phyloP scores from a whole-genome alignment of 2,888 invertebrate genomes.

The Drosophila colorata region DNA sequence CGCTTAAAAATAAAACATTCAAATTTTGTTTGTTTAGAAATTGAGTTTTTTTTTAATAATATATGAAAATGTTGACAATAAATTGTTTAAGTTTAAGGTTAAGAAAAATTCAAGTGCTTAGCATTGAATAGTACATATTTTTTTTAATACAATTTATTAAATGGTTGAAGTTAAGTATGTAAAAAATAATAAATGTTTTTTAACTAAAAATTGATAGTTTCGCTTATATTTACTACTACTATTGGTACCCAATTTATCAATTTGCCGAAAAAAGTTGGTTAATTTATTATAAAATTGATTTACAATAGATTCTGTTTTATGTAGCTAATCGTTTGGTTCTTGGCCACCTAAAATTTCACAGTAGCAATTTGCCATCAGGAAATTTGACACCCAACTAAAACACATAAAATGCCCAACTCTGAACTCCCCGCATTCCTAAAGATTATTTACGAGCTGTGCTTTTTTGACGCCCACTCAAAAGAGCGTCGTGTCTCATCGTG shows the following conservation, averaged over 20 bases:
- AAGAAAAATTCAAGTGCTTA: too few species aligned
- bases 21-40: too few species aligned
- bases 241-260: neutral
- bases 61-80: neutral
- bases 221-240: neutral
- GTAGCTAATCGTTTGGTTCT: neutral
- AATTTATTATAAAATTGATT: constrained; percentile 1
- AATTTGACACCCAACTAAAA: constrained; percentile 21
- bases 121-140: too few species aligned
- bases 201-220: too few species aligned
- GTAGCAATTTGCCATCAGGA: constrained; percentile 25
- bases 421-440: constrained; percentile 19
- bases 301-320: neutral
- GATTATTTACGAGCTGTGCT: constrained; percentile 46
- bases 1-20: too few species aligned
- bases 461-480: constrained; percentile 38
- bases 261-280: neutral
- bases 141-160: too few species aligned
- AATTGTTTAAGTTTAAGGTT: too few species aligned
- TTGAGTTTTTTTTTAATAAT: neutral
- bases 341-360: constrained; percentile 8
- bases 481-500: constrained; percentile 14
- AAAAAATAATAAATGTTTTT: too few species aligned
- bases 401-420: constrained; percentile 21
- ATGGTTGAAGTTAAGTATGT: too few species aligned